phyloP scores from a whole-genome alignment of 2,113 vertebrate species.

The Pluvialis apricaria region DNA sequence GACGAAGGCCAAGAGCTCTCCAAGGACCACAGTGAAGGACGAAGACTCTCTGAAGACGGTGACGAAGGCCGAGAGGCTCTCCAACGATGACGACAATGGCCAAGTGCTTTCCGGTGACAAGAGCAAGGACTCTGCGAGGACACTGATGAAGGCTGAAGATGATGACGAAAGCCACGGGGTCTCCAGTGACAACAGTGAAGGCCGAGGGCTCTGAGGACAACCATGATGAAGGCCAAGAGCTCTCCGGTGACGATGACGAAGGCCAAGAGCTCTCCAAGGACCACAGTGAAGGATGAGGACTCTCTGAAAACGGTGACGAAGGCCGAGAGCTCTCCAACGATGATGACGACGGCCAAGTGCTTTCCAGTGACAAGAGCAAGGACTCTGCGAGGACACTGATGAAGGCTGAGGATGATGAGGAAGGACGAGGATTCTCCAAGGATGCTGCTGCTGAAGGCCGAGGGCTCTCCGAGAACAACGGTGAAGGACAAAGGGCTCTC shows the following conservation, averaged over 20 bases:
- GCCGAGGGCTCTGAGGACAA: too few species aligned
- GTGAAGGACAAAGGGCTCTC: background rate
- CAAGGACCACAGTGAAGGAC: background rate
- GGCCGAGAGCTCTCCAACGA: background rate
- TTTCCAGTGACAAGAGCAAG: background rate
- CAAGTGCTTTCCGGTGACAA: background rate
- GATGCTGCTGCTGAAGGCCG: background rate
- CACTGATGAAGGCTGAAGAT: too few species aligned
- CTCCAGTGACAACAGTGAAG: background rate
- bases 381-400: accelerated
- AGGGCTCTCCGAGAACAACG: background rate
- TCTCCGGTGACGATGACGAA: background rate
- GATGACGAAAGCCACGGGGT: background rate
- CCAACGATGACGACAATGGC: too few species aligned
- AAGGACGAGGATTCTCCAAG: background rate
- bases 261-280: background rate
- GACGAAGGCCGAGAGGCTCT: too few species aligned
- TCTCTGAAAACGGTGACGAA: background rate
- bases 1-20: background rate
- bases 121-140: too few species aligned
- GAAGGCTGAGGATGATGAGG: background rate
- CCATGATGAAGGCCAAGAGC: too few species aligned
- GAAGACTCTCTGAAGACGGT: background rate
- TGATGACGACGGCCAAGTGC: too few species aligned
- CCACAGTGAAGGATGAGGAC: too few species aligned